A percentile compares a stretch with the other conserved stretches of the same genome.
phyloP scores from a whole-genome alignment of 2,113 vertebrate genomes.

The Laticauda laticaudata region DNA sequence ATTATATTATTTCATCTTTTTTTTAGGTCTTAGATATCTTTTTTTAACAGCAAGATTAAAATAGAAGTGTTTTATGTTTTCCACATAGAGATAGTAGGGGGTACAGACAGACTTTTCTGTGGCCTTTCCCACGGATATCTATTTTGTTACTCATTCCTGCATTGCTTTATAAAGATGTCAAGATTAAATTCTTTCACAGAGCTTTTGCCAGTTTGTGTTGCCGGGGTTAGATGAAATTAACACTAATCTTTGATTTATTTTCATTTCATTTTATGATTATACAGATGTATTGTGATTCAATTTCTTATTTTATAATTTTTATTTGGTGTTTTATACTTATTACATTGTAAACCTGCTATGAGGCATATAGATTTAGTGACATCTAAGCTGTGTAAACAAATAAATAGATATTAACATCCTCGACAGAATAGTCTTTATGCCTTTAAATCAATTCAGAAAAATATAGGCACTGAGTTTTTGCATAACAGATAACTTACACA shows the following conservation, averaged over 20 bases:
- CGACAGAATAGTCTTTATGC: not conserved
- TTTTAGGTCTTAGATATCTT: not conserved
- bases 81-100: not conserved
- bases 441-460: not conserved
- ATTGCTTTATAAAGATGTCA: not conserved
- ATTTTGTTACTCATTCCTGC: not conserved
- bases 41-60: conserved; percentile 10
- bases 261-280: not conserved
- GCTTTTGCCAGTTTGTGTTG: not conserved
- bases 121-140: not conserved
- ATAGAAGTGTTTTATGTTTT: not conserved
- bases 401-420: not conserved
- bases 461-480: not conserved
- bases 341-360: not conserved
- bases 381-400: not conserved
- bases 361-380: not conserved
- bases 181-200: not conserved
- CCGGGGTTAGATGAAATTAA: not conserved
- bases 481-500: not conserved
- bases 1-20: not conserved
- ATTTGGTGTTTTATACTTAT: not conserved
- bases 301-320: not conserved
- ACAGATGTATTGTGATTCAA: not conserved
- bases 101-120: not conserved
- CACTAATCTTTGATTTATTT: not conserved